Evolutionary conservation across 1,140 invertebrate species (phyloP).

Genomic region (Sitobion miscanthi): DNA sequence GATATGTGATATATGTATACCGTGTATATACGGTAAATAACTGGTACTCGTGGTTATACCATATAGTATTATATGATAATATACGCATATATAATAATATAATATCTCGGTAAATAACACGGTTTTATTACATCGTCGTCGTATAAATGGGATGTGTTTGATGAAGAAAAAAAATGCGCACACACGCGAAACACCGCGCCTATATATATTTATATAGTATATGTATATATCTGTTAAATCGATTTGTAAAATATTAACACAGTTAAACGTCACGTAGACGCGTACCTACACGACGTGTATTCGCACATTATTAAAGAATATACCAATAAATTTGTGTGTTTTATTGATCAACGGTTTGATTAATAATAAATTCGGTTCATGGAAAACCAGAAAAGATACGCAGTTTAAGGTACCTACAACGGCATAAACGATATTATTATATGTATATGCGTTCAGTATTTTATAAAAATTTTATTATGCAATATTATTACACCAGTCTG

Average conservation of each 20-base stretch:
- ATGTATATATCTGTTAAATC: not conserved
- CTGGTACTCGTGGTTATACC: not conserved
- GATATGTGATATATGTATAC: too few relatives aligned
- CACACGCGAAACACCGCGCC: not conserved
- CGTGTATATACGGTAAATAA: not conserved
- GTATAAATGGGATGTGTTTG: not conserved
- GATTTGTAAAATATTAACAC: not conserved
- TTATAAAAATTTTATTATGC: not conserved
- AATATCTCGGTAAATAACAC: not conserved
- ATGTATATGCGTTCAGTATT: not conserved
- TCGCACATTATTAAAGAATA: constrained; percentile 9
- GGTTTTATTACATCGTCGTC: not conserved
- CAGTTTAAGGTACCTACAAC: not conserved
- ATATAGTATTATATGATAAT: too few relatives aligned
- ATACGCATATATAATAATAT: not conserved
- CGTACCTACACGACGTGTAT: not conserved
- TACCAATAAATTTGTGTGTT: constrained; percentile 3
- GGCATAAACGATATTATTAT: not conserved
- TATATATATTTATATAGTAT: not conserved
- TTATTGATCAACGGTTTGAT: not conserved
- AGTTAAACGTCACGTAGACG: not conserved
- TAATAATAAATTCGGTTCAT: not conserved
- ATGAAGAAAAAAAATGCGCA: not conserved
- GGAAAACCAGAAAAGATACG: constrained; percentile 6
- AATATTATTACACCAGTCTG: not conserved